phyloP scores from a whole-genome alignment of 2,888 invertebrate genomes.

The Nebria salina region DNA sequence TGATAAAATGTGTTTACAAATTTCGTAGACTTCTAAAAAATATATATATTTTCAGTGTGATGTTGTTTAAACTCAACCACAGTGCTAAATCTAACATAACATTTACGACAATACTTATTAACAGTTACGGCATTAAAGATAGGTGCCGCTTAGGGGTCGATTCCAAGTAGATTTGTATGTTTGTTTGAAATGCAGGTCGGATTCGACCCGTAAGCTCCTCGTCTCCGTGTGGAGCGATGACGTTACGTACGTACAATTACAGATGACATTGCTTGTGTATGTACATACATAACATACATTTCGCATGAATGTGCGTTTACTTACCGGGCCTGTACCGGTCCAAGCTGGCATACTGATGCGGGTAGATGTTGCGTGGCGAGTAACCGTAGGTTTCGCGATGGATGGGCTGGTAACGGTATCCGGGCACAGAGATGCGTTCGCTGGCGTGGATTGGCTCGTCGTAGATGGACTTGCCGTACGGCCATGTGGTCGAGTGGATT shows the following conservation, averaged over 20 bases:
- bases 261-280: neutral
- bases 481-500: slow-evolving; percentile 75
- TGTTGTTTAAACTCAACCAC: neutral
- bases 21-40: neutral
- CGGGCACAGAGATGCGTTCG: slow-evolving; percentile 86
- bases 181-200: neutral
- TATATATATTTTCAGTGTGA: neutral
- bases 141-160: neutral
- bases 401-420: slow-evolving; percentile 90
- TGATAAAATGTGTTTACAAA: neutral
- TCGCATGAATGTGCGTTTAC: slow-evolving; percentile 59
- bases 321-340: slow-evolving; percentile 88
- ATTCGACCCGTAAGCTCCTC: neutral
- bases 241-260: neutral
- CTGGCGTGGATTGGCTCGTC: slow-evolving; percentile 83
- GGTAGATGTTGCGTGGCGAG: slow-evolving; percentile 86
- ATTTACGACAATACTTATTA: neutral
- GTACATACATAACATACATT: too few relatives aligned
- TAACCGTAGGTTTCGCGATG: slow-evolving; percentile 91
- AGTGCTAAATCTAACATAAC: neutral
- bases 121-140: neutral
- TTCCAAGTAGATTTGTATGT: neutral
- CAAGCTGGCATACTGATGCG: slow-evolving; percentile 82
- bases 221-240: slow-evolving; percentile 8
- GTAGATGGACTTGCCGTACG: slow-evolving; percentile 86